phyloP scores from a whole-genome alignment of 2,113 vertebrate genomes.

The Salvator merianae region DNA sequence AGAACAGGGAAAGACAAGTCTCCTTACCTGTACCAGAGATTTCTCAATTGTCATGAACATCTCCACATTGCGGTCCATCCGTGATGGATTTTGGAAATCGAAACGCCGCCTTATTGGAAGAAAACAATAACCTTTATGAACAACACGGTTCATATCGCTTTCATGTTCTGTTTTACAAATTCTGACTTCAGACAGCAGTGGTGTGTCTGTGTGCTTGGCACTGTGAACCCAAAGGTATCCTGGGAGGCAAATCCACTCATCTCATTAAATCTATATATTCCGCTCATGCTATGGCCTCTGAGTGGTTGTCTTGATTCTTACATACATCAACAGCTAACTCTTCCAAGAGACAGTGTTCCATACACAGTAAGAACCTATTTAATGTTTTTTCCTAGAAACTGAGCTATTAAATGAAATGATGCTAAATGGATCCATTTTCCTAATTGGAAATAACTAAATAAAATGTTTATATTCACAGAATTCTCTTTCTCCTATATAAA shows the following conservation, averaged over 20 bases:
- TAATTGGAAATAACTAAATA: too few relatives aligned
- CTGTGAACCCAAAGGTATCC: neutral
- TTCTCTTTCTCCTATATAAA: too few relatives aligned
- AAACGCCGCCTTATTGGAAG: slow-evolving; percentile 92
- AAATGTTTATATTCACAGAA: too few relatives aligned
- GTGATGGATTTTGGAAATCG: slow-evolving; percentile 98
- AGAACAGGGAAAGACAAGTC: neutral
- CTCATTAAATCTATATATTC: neutral
- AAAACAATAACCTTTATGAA: slow-evolving; percentile 76
- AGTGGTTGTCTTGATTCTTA: neutral
- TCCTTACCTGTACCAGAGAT: slow-evolving; percentile 88
- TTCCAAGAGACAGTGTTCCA: neutral
- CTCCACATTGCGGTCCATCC: slow-evolving; percentile 97
- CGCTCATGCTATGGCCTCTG: neutral
- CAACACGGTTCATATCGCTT: slow-evolving; percentile 45
- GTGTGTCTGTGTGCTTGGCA: neutral
- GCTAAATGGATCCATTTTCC: too few relatives aligned
- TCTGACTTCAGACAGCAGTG: neutral
- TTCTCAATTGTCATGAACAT: slow-evolving; percentile 99
- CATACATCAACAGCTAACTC: neutral
- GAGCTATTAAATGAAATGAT: too few relatives aligned
- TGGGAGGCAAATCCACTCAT: neutral
- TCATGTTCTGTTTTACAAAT: slow-evolving; percentile 9
- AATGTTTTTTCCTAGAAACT: too few relatives aligned
- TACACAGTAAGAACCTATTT: too few relatives aligned